These are phyloP conservation scores for Phytoseiulus persimilis DNA, from an alignment of 2,888 invertebrate species.

Conservation along the genomic window DNA sequence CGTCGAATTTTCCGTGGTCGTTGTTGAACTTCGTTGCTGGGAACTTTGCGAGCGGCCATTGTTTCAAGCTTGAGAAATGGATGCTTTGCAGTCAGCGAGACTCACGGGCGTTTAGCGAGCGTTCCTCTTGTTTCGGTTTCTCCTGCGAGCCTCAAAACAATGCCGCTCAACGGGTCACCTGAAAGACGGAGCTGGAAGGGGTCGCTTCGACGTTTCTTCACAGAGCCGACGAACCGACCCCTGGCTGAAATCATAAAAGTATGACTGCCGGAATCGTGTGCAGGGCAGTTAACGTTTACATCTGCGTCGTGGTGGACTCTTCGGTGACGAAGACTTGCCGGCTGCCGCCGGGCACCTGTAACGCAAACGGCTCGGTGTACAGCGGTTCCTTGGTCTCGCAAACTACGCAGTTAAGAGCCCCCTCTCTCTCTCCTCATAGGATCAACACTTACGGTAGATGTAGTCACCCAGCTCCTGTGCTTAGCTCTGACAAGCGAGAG, in stretches of 20 bases:
- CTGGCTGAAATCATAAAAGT: neutral
- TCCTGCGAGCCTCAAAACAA: neutral
- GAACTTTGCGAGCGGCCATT: neutral
- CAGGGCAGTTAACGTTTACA: constrained; percentile 39
- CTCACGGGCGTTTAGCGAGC: neutral
- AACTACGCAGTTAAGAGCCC: too few species aligned
- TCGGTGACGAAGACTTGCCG: constrained; percentile 48
- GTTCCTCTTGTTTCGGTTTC: neutral
- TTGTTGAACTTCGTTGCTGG: constrained; percentile 16
- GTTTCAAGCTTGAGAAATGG: neutral
- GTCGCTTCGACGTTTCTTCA: neutral
- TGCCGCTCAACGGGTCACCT: neutral
- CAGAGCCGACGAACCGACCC: neutral
- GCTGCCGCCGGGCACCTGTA: constrained; percentile 72
- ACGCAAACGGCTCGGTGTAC: constrained; percentile 78
- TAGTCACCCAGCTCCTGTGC: constrained; percentile 60
- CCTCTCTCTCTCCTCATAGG: too few species aligned
- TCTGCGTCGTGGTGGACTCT: constrained; percentile 44
- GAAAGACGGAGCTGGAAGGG: neutral
- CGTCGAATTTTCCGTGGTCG: neutral
- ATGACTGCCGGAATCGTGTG: constrained; percentile 24
- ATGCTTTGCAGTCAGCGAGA: neutral
- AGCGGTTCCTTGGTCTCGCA: too few species aligned
- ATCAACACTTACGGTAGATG: constrained; percentile 10
- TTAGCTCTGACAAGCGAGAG: constrained; percentile 90